Base-by-base conservation (phyloP, 2,888 invertebrate genomes). In the Luperina testacea region DNA sequence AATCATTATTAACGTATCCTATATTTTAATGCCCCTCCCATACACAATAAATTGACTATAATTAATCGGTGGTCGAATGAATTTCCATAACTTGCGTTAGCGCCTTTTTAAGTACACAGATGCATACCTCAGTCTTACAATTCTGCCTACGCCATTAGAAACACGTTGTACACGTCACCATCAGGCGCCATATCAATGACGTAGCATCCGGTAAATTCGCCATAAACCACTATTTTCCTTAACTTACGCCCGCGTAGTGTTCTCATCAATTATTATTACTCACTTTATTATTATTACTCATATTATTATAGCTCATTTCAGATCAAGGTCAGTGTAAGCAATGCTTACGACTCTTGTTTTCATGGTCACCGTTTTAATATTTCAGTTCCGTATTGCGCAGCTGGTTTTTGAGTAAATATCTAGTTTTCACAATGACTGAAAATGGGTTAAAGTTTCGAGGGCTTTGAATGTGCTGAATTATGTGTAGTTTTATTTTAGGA, bases 281-380 rank as follows among this genome's bases (percentile, higher is more conserved):
- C 83, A 82, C 42, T 51, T 53, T 75, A 75, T 73, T 78, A 80
- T 72, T 86, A 79, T 88, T 82, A 84, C 73, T 86, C 84, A 86
- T 76, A 73, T 82, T 82, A 83, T 84, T 83, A 77, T 67, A 71
- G 61, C 83, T 83, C 71, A 78, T 85, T 85, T 68, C 74, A 32
- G 84, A 86, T 82, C 79, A 84, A 84, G 84, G 86, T 68, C 6
- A 42, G 27, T 72, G 65, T 76, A 82, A 67, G 71, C 32, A 72
- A 63, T 68, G 15, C 53, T 63, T 82, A 69, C 61, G 67, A 51
- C 51, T 48, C 13, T 69, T 51, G 59, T 80, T 77, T 85, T 86
- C 72, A 65, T 77, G 59, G 76, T 67, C 72, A 51, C 61, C 38
- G 42, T 78, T 68, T 64, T 83, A 45, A 70, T 53, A 57, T 77